Evolutionary conservation across 2,888 invertebrate species (phyloP), one percentile per base, ranked within the genome.

Genomic region (Sphaerophoria rueppellii): DNA sequence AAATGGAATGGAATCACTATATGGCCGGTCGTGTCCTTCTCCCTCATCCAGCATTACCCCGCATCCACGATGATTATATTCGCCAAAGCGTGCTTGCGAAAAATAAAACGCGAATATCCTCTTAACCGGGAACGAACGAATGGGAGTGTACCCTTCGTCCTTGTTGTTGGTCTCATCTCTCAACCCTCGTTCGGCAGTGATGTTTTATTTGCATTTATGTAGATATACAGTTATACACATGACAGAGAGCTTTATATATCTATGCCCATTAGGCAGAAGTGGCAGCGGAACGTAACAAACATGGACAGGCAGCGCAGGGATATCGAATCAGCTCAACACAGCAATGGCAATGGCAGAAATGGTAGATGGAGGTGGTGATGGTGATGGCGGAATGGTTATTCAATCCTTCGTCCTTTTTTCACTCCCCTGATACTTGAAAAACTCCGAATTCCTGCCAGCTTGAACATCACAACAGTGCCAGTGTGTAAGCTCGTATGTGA

Each of bases 211-310:
- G 85, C 80, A 81, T 85, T 85, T 85, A 72, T 75, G 37, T 80
- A n/a, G n/a, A 48, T 55, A 67, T 72, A 75, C 52, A 7, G 34
- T 57, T 72, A 76, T 83, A 75, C 83, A 83, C 72, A 80, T 80
- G 83, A 75, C 67, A 80, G 80, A 69, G 69, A 48, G 71, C 40
- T 61, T 57, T 85, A 72, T 76, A 76, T 85, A 72, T 81, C 72
- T 76, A 81, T 81, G 85, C 69, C 85, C 85, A 85, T 85, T 85
- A 85, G 85, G 81, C 76, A 85, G 81, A 77, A 85, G 81, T 81
- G 85, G 73, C 81, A 77, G 85, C 77, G 85, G 72, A 85, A 85
- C 85, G 85, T 81, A 73, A 76, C 72, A 81, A 81, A 85, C 81
- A 81, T 77, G 81, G 81, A 85, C 81, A 81, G 75, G 52, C 80